These are phyloP conservation scores for Anoplophora glabripennis DNA, from an alignment of 1,140 invertebrate species.

Conservation along the genomic window DNA sequence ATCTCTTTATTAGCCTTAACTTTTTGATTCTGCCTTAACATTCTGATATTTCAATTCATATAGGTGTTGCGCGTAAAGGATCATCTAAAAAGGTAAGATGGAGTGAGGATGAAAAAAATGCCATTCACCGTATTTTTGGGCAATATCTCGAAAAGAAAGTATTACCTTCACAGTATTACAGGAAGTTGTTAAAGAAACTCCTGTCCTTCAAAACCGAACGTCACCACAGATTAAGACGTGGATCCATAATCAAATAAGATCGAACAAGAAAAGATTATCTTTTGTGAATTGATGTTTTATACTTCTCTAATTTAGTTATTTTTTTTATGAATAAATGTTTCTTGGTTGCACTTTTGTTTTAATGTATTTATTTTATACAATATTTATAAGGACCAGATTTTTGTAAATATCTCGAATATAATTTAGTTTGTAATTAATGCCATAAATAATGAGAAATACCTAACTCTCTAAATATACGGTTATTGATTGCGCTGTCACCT, in stretches of 20 bases:
- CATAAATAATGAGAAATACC: too few relatives aligned
- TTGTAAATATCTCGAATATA: too few relatives aligned
- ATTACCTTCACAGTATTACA: conserved; percentile 7
- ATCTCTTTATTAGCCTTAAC: not conserved
- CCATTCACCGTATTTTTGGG: conserved; percentile 6
- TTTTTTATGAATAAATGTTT: too few relatives aligned
- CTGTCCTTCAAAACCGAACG: conserved; percentile 12
- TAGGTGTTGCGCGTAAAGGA: not conserved
- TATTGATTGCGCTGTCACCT: too few relatives aligned
- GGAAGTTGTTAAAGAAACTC: conserved; percentile 9
- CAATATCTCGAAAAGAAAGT: conserved; percentile 3
- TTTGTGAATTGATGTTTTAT: conserved; percentile 5
- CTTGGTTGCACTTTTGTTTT: too few relatives aligned
- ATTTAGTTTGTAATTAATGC: too few relatives aligned
- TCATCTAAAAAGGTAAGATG: conserved; percentile 7
- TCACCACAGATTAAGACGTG: conserved; percentile 15
- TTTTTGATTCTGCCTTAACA: not conserved
- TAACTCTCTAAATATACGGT: too few relatives aligned
- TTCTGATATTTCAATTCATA: conserved; percentile 3
- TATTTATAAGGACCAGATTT: too few relatives aligned
- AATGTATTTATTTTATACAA: too few relatives aligned
- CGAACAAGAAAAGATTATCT: conserved; percentile 1
- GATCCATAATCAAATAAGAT: conserved; percentile 13
- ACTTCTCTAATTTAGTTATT: too few relatives aligned
- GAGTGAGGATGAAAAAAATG: conserved; percentile 7